phyloP scores from a whole-genome alignment of 2,888 invertebrate genomes.

The Drosophila niveifrons region DNA sequence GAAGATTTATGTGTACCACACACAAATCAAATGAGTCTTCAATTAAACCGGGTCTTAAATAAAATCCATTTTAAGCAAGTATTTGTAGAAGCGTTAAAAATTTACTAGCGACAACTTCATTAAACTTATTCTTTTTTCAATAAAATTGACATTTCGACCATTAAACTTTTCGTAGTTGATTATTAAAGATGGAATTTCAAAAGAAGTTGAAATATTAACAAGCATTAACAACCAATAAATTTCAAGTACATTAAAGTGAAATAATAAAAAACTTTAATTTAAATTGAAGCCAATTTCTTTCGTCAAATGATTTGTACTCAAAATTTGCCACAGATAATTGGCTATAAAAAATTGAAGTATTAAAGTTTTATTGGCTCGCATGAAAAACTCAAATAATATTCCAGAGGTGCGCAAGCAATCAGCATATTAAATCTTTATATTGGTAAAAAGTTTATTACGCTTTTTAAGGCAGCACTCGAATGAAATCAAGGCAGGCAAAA shows the following conservation, averaged over 20 bases:
- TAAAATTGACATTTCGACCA: background rate
- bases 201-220: slow-evolving; percentile 1
- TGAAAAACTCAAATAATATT: background rate
- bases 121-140: no score
- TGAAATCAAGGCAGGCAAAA: slow-evolving; percentile 33
- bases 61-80: no score
- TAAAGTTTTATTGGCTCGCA: background rate
- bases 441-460: slow-evolving; percentile 15
- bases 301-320: background rate
- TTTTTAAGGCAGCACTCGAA: slow-evolving; percentile 9
- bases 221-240: slow-evolving; percentile 2
- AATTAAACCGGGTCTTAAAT: no score
- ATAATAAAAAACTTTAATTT: background rate
- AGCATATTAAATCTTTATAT: slow-evolving; percentile 1
- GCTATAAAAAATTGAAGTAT: background rate
- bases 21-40: no score
- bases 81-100: no score
- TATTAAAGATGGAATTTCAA: no score
- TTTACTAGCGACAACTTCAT: no score
- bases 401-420: slow-evolving; percentile 2
- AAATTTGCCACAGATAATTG: background rate
- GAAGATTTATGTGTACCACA: no score
- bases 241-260: background rate
- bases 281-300: background rate
- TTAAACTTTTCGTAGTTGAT: background rate